Evolutionary conservation across 2,113 vertebrate species (phyloP).

Genomic region (Natator depressus): DNA sequence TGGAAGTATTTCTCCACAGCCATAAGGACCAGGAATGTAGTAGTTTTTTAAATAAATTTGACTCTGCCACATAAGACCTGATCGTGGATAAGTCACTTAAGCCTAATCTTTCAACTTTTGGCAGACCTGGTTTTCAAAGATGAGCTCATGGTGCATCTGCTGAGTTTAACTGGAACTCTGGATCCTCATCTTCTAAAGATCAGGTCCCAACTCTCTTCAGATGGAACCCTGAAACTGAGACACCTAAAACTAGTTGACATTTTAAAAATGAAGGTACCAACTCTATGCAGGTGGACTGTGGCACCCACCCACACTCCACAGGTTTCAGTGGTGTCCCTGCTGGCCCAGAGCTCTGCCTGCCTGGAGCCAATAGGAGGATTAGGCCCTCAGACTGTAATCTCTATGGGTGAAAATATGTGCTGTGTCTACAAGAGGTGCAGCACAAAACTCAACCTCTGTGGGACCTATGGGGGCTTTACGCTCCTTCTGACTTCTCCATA

Average conservation of each 20-base stretch:
- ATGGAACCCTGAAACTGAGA: background rate
- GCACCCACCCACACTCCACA: background rate
- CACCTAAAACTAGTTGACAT: background rate
- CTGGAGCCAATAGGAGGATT: no score
- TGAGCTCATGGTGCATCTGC: background rate
- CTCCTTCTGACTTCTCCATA: background rate
- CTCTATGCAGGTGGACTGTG: background rate
- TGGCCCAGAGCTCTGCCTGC: background rate
- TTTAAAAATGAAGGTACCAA: background rate
- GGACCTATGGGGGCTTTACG: background rate
- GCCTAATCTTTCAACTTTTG: background rate
- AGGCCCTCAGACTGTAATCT: background rate
- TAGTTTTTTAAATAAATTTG: fast-evolving
- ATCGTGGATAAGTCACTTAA: background rate
- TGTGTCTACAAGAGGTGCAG: background rate
- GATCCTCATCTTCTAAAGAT: no score
- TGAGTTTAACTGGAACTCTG: background rate
- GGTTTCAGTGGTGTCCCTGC: background rate
- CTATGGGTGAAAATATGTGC: background rate
- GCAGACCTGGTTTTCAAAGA: background rate
- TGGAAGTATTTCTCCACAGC: background rate
- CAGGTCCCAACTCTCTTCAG: background rate
- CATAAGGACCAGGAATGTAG: background rate
- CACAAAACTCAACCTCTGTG: background rate
- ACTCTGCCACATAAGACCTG: background rate